These are phyloP conservation scores for Oxyruncus cristatus DNA, from an alignment of 2,113 vertebrate species.

Conservation along the genomic window DNA sequence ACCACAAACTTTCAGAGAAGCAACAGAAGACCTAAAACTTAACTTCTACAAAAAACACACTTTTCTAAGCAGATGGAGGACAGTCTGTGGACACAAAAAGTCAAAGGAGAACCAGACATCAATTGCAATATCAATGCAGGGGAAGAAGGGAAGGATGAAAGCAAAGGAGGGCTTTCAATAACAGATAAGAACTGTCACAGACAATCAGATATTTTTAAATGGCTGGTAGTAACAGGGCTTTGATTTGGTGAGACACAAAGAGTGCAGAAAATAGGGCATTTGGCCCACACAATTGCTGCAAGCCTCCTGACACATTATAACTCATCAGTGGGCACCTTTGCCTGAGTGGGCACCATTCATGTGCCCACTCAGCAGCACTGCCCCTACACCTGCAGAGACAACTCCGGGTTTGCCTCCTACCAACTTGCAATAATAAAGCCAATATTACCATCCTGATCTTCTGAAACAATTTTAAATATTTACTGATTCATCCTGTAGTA, in stretches of 20 bases:
- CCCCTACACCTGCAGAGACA: neutral
- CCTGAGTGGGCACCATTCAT: neutral
- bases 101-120: neutral
- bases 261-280: neutral
- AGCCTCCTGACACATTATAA: neutral
- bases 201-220: neutral
- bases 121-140: neutral
- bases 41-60: neutral
- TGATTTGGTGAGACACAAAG: neutral
- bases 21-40: neutral
- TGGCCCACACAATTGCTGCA: neutral
- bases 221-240: neutral
- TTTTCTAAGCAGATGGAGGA: neutral
- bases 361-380: neutral
- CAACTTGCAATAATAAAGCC: neutral
- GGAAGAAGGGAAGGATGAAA: neutral
- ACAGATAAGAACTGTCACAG: neutral
- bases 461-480: neutral
- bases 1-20: neutral
- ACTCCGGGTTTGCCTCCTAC: neutral
- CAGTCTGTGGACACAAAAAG: neutral
- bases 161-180: neutral
- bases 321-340: neutral
- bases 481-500: neutral
- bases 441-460: neutral